A percentile compares a stretch with the other conserved stretches of the same genome.
Evolutionary conservation across 2,888 invertebrate genomes (phyloP).

Genomic region (Luperina testacea): DNA sequence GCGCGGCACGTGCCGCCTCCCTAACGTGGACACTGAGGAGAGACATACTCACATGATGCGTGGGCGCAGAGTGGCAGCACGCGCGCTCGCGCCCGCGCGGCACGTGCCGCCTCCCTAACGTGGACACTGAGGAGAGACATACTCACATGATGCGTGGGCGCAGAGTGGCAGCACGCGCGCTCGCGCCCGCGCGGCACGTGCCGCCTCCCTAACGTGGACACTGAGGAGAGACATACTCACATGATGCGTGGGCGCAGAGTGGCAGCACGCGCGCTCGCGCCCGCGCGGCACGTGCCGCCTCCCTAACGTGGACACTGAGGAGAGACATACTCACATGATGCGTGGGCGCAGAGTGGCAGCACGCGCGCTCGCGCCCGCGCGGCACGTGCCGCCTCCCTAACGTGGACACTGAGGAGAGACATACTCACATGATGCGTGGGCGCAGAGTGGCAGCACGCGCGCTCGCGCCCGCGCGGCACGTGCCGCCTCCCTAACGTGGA

Average conservation of each 20-base stretch:
- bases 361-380: conserved; percentile 84
- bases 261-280: conserved; percentile 85
- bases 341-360: conserved; percentile 86
- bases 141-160: conserved; percentile 85
- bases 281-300: conserved; percentile 94
- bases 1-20: conserved; percentile 96
- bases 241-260: conserved; percentile 85
- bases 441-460: conserved; percentile 86
- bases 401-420: too few relatives aligned
- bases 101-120: conserved; percentile 98
- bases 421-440: conserved; percentile 84
- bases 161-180: conserved; percentile 85
- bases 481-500: conserved; percentile 99
- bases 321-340: conserved; percentile 84
- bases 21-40: too few relatives aligned
- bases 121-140: too few relatives aligned
- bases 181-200: conserved; percentile 92
- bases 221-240: too few relatives aligned
- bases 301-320: too few relatives aligned
- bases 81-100: conserved; percentile 88
- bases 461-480: conserved; percentile 91
- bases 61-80: conserved; percentile 86
- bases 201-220: too few relatives aligned
- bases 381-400: conserved; percentile 98
- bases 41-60: conserved; percentile 84